Evolutionary conservation across 1,140 invertebrate genomes (phyloP), one percentile per base, ranked within the genome.

Genomic region (Drosophila navojoa): DNA sequence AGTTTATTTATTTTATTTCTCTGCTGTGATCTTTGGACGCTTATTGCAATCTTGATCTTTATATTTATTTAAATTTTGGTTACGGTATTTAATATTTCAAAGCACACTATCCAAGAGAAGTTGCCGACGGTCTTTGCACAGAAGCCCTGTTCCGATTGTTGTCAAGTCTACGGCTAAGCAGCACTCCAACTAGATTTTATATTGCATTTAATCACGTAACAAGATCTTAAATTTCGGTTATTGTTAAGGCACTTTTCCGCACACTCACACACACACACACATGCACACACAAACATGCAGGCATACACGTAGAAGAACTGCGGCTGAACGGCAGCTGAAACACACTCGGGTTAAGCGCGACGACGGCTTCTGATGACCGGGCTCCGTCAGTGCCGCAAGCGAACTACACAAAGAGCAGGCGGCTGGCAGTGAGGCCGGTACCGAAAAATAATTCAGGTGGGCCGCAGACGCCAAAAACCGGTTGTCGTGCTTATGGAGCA

Each of bases 311-410:
- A 25, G n/a, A 52, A 32, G 16, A 54, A 44, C 32, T 16, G 42
- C 27, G 60, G 57, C 1, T 22, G 19, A 49, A 11, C 45, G 59
- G 60, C 69, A 63, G 35, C 69, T 63, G 53, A 57, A 27, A 47
- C 44, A 64, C 38, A 40, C 60, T 61, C 61, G 52, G n/a, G 35
- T 55, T 32, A 47, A 76, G 66, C 67, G 71, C 80, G 77, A 77
- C 68, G 79, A 72, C 79, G 73, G 72, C 63, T 47, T 63, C 52
- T 60, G 71, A 74, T 84, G 80, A 89, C 84, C 74, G 84, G 79
- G 85, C 84, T 75, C 77, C 75, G 86, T 70, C 84, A 80, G 64
- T 76, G 84, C 84, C 84, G 85, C 73, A 79, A 89, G 80, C 84
- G 60, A 80, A 89, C 84, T 89, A 89, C 84, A 64, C 69, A 64